Base-by-base conservation (phyloP, 2,797 vertebrate genomes). In the Eleutherodactylus coqui region DNA sequence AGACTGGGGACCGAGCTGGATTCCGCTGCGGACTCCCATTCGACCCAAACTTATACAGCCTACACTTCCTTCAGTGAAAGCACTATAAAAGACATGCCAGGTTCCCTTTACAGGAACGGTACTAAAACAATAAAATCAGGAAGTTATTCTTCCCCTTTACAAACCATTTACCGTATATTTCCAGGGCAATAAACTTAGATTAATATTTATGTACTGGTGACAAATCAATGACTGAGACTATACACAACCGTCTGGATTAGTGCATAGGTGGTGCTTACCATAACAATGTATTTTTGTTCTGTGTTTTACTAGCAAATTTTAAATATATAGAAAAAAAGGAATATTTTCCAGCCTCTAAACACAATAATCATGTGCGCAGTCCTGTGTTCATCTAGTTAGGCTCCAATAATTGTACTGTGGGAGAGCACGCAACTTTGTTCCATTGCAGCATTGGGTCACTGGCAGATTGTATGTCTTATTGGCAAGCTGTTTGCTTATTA, bases 131-230 rank as follows among this genome's bases (percentile, higher is more conserved):
- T 73, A 45, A 75, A 87, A 3, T n/a, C 16, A 34, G 43, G 43
- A 24, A 19, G 75, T 79, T 84, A 75, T 53, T 38, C 41, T 83
- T 27, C 41, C 43, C 60, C 13, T 87, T 21, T 34, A 75, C 24
- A 24, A 79, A 21, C 32, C 75, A 79, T 72, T 87, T 84, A 75
- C 41, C 19, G 55, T 10, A 75, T 87, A 87, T 79, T 87, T 73
- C 75, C 79, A 64, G 83, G 58, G 73, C 41, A 55, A 87, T 79
- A 87, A 87, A 79, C 21, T 24, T 3, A 5, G 24, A 87, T 84
- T 87, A 84, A 84, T 53, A 79, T 79, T 87, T 62, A 6, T 62
- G 83, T 79, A 51, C n/a, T 43, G 17, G 29, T n/a, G 24, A 53
- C 38, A 67, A 87, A 87, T 34, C 51, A 79, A 43, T 49, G 27